phyloP scores from a whole-genome alignment of 2,113 vertebrate genomes.

The Petrocephalus microphthalmus region DNA sequence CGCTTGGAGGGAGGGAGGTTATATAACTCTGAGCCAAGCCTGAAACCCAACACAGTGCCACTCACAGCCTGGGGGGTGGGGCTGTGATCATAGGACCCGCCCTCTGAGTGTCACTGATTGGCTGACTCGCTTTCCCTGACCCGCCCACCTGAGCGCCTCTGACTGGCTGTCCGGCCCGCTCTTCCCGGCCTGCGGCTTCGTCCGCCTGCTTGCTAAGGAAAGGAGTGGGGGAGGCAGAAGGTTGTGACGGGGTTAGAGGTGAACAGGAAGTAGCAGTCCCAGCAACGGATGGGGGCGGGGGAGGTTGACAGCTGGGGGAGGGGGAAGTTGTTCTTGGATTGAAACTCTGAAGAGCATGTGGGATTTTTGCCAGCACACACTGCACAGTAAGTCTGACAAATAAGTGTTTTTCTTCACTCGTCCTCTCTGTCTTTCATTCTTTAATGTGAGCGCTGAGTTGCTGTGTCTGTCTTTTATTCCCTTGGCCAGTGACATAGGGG shows the following conservation, averaged over 20 bases:
- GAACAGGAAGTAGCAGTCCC: slow-evolving; percentile 64
- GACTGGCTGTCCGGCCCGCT: slow-evolving; percentile 31
- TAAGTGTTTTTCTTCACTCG: slow-evolving; percentile 36
- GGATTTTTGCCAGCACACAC: slow-evolving; percentile 56
- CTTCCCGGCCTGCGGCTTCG: slow-evolving; percentile 38
- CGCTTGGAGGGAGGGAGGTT: slow-evolving; percentile 46
- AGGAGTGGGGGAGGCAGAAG: slow-evolving; percentile 29
- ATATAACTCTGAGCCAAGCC: slow-evolving; percentile 50
- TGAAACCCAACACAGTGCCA: slow-evolving; percentile 54
- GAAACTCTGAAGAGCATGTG: slow-evolving; percentile 52
- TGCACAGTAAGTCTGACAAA: slow-evolving; percentile 63
- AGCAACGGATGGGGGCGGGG: slow-evolving; percentile 29
- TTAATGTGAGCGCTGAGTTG: slow-evolving; percentile 24
- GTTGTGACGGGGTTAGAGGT: slow-evolving; percentile 56
- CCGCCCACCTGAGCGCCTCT: slow-evolving; percentile 28
- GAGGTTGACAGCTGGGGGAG: slow-evolving; percentile 35
- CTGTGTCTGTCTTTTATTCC: neutral
- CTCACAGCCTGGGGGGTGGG: slow-evolving; percentile 28
- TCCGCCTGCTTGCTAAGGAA: slow-evolving; percentile 37
- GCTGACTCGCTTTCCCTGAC: slow-evolving; percentile 15
- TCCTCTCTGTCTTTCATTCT: slow-evolving; percentile 32
- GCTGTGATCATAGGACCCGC: slow-evolving; percentile 28
- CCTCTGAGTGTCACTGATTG: slow-evolving; percentile 39
- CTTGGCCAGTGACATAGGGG: neutral
- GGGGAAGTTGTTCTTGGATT: slow-evolving; percentile 58